These are phyloP conservation scores for Matsumyia berberina DNA, from an alignment of 2,888 invertebrate genomes.

Conservation along the genomic window DNA sequence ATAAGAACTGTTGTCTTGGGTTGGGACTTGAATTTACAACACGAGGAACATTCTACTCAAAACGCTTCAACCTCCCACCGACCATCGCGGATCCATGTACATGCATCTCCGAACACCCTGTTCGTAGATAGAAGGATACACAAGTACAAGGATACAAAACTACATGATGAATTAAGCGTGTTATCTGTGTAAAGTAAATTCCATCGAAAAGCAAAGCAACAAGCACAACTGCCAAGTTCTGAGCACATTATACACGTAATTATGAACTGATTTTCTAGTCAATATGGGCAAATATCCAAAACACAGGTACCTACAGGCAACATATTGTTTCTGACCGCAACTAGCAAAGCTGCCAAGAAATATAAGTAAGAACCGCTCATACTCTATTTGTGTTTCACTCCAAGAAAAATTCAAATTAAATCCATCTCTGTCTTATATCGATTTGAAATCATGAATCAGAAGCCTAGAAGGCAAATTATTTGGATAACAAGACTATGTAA, in stretches of 20 bases:
- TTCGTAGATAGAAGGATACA: too few relatives aligned
- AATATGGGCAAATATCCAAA: constrained; percentile 6
- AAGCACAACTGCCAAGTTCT: too few relatives aligned
- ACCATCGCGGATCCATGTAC: too few relatives aligned
- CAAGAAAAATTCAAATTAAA: constrained; percentile 30
- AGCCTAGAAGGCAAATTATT: background rate
- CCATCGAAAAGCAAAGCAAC: too few relatives aligned
- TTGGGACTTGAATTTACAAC: too few relatives aligned
- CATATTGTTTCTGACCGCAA: background rate
- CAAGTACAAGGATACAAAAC: background rate
- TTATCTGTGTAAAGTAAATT: too few relatives aligned
- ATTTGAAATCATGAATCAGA: background rate
- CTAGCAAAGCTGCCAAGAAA: constrained; percentile 1
- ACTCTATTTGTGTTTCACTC: constrained; percentile 12
- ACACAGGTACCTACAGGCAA: background rate
- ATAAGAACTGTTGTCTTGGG: too few relatives aligned
- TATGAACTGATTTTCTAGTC: background rate
- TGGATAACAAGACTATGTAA: constrained; percentile 15
- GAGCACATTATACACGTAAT: background rate
- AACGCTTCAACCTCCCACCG: too few relatives aligned
- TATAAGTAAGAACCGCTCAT: constrained; percentile 10
- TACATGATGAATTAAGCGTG: background rate
- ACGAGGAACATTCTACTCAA: too few relatives aligned
- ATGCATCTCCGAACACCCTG: too few relatives aligned
- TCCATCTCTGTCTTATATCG: constrained; percentile 45